Evolutionary conservation across 2,888 invertebrate genomes (phyloP).

Genomic region (Brachynemurus nebulosus): DNA sequence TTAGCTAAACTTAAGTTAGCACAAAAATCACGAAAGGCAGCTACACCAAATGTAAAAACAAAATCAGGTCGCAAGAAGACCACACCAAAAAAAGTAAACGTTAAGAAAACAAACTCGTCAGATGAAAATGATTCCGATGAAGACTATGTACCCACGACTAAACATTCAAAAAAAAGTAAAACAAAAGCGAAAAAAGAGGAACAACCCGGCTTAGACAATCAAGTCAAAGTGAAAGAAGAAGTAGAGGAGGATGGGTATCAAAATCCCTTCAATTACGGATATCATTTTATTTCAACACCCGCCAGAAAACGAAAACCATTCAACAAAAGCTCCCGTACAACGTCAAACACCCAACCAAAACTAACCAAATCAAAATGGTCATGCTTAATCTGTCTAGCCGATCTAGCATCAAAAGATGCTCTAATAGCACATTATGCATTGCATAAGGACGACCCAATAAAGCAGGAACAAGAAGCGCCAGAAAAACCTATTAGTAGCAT

Average conservation of each 20-base stretch:
- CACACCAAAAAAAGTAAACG: conserved; percentile 4
- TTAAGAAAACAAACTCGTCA: neutral
- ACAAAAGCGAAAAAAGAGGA: neutral
- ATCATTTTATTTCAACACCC: conserved; percentile 1
- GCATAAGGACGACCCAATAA: conserved; percentile 16
- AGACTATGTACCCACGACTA: neutral
- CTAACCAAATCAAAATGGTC: conserved; percentile 16
- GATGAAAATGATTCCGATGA: conserved; percentile 6
- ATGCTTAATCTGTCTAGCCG: conserved; percentile 19
- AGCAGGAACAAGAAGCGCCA: conserved; percentile 6
- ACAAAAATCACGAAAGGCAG: neutral
- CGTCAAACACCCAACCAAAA: neutral
- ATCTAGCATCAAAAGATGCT: conserved; percentile 14
- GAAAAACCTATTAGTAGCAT: neutral
- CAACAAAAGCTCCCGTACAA: conserved; percentile 1
- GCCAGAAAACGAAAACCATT: conserved; percentile 7
- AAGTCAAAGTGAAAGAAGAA: neutral
- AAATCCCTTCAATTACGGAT: conserved; percentile 10
- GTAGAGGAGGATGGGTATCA: conserved; percentile 7
- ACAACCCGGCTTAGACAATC: neutral
- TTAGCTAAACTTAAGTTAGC: conserved; percentile 5
- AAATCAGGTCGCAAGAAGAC: neutral
- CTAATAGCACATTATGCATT: conserved; percentile 19
- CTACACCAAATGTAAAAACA: neutral
- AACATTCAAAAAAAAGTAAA: conserved; percentile 1